Conservation (phyloP, 2,888 invertebrate genomes). For the Myopa tessellatipennis region DNA sequence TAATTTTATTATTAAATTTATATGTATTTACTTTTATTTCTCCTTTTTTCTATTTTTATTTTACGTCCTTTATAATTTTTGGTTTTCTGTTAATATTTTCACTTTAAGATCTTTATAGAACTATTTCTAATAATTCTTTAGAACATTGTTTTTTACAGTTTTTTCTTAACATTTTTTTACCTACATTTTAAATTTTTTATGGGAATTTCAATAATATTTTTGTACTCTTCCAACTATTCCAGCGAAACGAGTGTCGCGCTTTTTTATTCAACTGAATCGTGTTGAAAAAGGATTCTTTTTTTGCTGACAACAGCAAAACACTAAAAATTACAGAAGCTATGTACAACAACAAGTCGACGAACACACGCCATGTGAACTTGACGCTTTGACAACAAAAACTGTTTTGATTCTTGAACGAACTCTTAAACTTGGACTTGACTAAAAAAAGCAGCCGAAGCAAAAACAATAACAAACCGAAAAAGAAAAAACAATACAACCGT, state of each 20-base stretch:
- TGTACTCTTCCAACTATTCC: no score
- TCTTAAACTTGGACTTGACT: conserved; percentile 29
- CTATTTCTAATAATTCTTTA: neutral
- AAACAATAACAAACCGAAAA: no score
- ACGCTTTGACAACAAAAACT: conserved; percentile 20
- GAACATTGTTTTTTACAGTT: neutral
- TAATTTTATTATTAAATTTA: neutral
- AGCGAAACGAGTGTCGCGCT: no score
- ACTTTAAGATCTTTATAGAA: neutral
- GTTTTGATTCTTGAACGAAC: conserved; percentile 31
- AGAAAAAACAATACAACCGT: no score
- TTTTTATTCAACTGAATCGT: no score
- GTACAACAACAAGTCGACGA: neutral
- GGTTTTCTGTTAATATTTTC: neutral
- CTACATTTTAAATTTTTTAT: neutral
- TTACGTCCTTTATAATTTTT: neutral
- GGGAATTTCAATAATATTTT: neutral
- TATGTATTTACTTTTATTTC: neutral
- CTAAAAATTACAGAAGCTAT: neutral
- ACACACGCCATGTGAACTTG: conserved; percentile 6
- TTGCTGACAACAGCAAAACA: neutral
- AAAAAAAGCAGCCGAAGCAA: no score
- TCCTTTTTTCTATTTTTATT: neutral
- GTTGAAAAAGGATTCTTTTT: neutral
- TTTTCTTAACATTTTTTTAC: neutral